These are phyloP conservation scores for Myanophis thanlyinensis DNA, from an alignment of 2,113 vertebrate species.

Conservation along the genomic window DNA sequence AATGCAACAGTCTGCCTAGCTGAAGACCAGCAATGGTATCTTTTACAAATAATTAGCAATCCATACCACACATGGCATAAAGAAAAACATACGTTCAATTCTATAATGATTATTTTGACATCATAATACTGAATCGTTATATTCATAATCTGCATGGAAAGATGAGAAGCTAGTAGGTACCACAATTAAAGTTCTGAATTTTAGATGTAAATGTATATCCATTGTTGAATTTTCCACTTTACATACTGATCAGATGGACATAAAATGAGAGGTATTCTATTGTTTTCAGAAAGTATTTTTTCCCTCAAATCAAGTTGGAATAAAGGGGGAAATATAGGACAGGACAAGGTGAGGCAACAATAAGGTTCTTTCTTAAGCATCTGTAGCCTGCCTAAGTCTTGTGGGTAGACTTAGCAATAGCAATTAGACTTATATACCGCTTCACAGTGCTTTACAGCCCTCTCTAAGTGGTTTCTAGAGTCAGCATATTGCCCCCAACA, in stretches of 20 bases:
- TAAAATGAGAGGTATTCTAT: background rate
- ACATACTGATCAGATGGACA: background rate
- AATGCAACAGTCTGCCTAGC: background rate
- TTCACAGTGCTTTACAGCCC: too few species aligned
- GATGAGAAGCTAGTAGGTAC: background rate
- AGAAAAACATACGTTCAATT: background rate
- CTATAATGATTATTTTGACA: background rate
- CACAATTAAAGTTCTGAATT: background rate
- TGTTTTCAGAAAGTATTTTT: background rate
- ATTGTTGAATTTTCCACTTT: background rate
- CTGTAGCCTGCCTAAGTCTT: background rate
- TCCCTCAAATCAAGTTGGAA: background rate
- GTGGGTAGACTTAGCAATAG: background rate
- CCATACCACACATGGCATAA: background rate
- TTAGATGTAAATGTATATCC: background rate
- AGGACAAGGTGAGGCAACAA: background rate
- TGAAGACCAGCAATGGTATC: background rate
- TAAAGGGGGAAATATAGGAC: background rate
- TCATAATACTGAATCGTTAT: background rate
- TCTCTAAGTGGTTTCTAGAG: too few species aligned
- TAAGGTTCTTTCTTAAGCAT: background rate
- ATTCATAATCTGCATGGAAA: background rate
- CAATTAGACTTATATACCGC: too few species aligned
- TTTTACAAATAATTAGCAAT: background rate
- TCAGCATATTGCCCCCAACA: too few species aligned